Evolutionary conservation across 1,140 invertebrate genomes (phyloP).

Genomic region (Eurytemora carolleeae): DNA sequence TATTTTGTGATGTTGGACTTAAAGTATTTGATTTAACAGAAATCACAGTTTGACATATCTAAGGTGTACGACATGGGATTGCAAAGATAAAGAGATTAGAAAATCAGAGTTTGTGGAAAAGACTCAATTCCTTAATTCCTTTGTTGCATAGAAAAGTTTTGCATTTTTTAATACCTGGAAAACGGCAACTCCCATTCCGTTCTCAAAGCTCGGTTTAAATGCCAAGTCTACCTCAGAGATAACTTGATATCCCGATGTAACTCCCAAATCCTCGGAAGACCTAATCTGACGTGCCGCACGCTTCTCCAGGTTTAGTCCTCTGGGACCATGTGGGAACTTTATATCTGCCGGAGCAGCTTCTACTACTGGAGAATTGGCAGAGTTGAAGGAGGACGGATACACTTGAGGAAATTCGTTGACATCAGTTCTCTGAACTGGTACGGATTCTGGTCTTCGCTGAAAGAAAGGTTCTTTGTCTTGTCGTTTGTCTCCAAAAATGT

Average conservation of each 20-base stretch:
- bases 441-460: neutral
- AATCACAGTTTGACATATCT: too few relatives aligned
- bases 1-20: neutral
- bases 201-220: constrained; percentile 54
- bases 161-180: too few relatives aligned
- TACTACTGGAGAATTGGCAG: neutral
- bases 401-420: neutral
- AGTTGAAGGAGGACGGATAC: neutral
- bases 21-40: too few relatives aligned
- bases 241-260: constrained; percentile 68
- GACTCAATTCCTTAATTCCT: too few relatives aligned
- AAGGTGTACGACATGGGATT: too few relatives aligned
- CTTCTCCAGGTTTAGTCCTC: constrained; percentile 8
- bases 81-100: too few relatives aligned
- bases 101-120: too few relatives aligned
- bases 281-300: constrained; percentile 23
- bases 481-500: neutral
- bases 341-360: neutral
- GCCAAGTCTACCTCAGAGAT: constrained; percentile 73
- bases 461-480: neutral
- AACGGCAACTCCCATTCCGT: constrained; percentile 42
- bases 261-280: constrained; percentile 53
- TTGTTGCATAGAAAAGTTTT: too few relatives aligned
- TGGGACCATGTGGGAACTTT: constrained; percentile 11
- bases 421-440: neutral